phyloP scores from a whole-genome alignment of 2,888 invertebrate species.

The Sphaerophoria rueppellii region DNA sequence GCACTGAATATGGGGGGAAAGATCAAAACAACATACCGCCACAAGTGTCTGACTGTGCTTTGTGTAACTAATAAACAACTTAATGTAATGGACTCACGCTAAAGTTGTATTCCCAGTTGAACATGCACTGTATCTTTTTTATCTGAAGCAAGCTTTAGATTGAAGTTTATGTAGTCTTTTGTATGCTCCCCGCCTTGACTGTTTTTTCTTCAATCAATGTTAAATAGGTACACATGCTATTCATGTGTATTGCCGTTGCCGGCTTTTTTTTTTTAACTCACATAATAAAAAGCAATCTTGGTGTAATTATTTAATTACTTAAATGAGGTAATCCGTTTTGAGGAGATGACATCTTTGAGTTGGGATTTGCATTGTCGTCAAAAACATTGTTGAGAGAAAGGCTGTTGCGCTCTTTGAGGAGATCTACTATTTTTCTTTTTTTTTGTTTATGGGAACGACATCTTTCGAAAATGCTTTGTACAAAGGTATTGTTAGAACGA shows the following conservation, averaged over 20 bases:
- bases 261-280: slow-evolving; percentile 29
- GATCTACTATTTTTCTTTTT: not conserved
- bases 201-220: slow-evolving; percentile 52
- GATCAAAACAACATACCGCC: slow-evolving; percentile 67
- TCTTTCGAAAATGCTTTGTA: not conserved
- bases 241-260: not conserved
- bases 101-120: not conserved
- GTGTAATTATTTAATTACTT: slow-evolving; percentile 62
- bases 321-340: slow-evolving; percentile 7
- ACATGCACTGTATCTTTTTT: slow-evolving; percentile 12
- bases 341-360: slow-evolving; percentile 35
- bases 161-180: slow-evolving; percentile 22
- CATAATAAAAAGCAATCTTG: slow-evolving; percentile 56
- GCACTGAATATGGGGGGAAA: slow-evolving; percentile 17
- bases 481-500: not conserved
- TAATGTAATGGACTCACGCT: slow-evolving; percentile 46
- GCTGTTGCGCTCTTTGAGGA: not conserved
- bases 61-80: slow-evolving; percentile 62
- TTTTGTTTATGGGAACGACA: slow-evolving; percentile 7
- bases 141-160: slow-evolving; percentile 1
- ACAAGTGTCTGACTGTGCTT: slow-evolving; percentile 49
- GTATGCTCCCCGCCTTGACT: not conserved
- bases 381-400: slow-evolving; percentile 31
- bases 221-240: not conserved
- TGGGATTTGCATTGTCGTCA: slow-evolving; percentile 5